Evolutionary conservation across 2,888 invertebrate species (phyloP).

Genomic region (Xestia rhomboidea): DNA sequence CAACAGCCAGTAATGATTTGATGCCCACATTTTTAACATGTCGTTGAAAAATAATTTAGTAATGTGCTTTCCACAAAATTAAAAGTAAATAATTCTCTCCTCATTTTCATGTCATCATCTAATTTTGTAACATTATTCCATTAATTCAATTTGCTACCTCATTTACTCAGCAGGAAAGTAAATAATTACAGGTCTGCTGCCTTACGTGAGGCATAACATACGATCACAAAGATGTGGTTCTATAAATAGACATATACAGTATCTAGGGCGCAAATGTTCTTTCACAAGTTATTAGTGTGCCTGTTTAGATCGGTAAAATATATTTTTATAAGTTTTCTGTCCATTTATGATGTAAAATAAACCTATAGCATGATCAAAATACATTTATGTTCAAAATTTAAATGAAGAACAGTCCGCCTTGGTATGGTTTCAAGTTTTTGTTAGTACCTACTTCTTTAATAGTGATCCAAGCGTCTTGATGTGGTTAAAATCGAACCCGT

Average conservation of each 20-base stretch:
- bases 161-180: constrained; percentile 5
- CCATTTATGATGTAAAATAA: background rate
- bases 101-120: background rate
- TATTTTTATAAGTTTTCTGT: background rate
- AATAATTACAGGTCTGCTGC: constrained; percentile 21
- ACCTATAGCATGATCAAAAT: background rate
- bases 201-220: constrained; percentile 9
- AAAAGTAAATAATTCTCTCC: constrained; percentile 14
- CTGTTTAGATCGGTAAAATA: background rate
- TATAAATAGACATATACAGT: constrained; percentile 4
- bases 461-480: background rate
- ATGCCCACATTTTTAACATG: background rate
- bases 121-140: constrained; percentile 13
- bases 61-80: constrained; percentile 18
- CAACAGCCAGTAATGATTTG: too few species aligned
- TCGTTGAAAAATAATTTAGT: background rate
- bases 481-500: background rate
- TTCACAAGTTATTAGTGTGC: constrained; percentile 23
- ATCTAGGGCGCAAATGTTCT: constrained; percentile 39
- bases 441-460: too few species aligned
- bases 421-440: too few species aligned
- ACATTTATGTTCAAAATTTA: background rate
- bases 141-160: constrained; percentile 23
- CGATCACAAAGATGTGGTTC: constrained; percentile 4
- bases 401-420: background rate